Base-by-base conservation (phyloP, 2,797 vertebrate species). In the Brachyrhaphis roseni region DNA sequence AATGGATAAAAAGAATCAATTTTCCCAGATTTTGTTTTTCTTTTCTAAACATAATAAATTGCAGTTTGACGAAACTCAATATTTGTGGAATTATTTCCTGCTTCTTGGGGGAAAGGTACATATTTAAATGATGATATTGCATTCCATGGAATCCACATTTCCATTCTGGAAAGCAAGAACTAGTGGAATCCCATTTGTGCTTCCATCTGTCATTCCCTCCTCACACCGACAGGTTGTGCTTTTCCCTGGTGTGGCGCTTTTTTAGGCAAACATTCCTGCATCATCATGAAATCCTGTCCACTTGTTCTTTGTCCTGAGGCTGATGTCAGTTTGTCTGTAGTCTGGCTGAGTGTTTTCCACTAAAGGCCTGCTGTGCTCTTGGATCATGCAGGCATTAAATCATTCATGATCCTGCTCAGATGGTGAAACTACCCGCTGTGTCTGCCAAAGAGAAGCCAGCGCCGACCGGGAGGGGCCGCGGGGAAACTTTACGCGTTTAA, bases 311-410 rank as follows among this genome's bases (percentile, higher is more conserved):
- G 18, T 74, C 78, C 77, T 4, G 36, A 47, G 74, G 70, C 74
- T 68, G 10, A 47, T 64, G 45, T 23, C 59, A 39, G 45, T 46
- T 2, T 5, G 34, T 13, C 45, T 51, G 20, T 11, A 43, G 64
- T 47, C 70, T 78, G 49, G 43, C 55, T 34, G n/a, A 77, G 26
- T 41, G 77, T 47, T 77, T 34, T 78, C 47, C 57, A 28, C 20
- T 72, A 55, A 75, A 72, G 77, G 78, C 78, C 78, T 7, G 26
- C 75, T 64, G 77, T 82, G 80, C 77, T 79, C 83, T 82, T 79
- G 82, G 79, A 86, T 84, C 79, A 82, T 80, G 82, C 28, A 8
- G 31, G 45, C 76, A 53, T 75, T 89, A 77, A 89, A 91, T 93
- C 74, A 91, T 90, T 84, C 79, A 90, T 86, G 90, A 83, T 79